Conservation (phyloP, 2,888 invertebrate species). For the Crematogaster levior region DNA sequence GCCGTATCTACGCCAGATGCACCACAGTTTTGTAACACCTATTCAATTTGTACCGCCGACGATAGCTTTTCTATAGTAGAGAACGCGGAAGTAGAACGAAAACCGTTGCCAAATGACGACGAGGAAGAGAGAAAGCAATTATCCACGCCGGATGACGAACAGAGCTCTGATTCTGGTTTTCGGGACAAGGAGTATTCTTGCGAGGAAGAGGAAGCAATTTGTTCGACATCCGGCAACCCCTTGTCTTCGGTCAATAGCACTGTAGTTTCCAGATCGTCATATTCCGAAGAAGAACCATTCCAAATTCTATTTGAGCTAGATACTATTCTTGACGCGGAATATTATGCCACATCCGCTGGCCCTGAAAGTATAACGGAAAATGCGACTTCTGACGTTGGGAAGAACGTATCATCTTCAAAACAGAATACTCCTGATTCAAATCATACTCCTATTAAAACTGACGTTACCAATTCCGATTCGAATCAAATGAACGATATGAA, state of each 20-base stretch:
- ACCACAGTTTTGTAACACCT: conserved; percentile 76
- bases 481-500: neutral
- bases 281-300: conserved; percentile 82
- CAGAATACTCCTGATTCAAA: conserved; percentile 43
- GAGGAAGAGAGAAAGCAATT: conserved; percentile 85
- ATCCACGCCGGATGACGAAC: conserved; percentile 86
- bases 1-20: conserved; percentile 74
- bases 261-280: conserved; percentile 62
- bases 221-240: conserved; percentile 66
- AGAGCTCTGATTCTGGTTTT: conserved; percentile 86
- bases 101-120: conserved; percentile 80
- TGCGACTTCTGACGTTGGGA: neutral
- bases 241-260: conserved; percentile 54
- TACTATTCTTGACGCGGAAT: conserved; percentile 83
- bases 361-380: conserved; percentile 68
- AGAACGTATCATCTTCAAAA: neutral
- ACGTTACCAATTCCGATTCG: conserved; percentile 14
- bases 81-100: conserved; percentile 72
- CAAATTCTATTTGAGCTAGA: conserved; percentile 82
- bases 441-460: conserved; percentile 12
- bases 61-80: conserved; percentile 78
- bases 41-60: conserved; percentile 76
- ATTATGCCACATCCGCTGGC: conserved; percentile 76
- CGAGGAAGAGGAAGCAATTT: conserved; percentile 83
- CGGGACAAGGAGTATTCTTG: conserved; percentile 86